Conservation (phyloP, 2,113 vertebrate genomes). For the Ivindomyrus marchei region DNA sequence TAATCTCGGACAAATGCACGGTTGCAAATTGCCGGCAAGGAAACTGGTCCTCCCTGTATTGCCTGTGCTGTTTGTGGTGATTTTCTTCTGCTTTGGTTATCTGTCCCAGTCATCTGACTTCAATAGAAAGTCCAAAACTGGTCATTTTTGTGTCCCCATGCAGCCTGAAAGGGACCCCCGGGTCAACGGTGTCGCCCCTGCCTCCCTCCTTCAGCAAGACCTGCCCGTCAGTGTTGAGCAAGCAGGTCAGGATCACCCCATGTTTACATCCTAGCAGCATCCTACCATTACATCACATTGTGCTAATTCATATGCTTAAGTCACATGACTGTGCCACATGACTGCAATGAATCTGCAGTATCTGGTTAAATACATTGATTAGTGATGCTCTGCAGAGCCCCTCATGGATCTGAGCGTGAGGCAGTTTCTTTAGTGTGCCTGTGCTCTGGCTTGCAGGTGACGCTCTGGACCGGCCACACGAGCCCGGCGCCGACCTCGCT, state of each 20-base stretch:
- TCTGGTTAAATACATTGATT: not conserved
- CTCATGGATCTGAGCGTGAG: not conserved
- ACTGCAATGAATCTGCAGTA: not conserved
- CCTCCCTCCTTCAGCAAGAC: slow-evolving; percentile 62
- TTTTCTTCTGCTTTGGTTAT: not conserved
- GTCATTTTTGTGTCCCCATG: not conserved
- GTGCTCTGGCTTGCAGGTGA: slow-evolving; percentile 61
- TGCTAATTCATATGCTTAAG: not conserved
- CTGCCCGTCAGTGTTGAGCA: slow-evolving; percentile 63
- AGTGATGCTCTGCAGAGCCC: not conserved
- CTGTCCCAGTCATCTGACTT: not conserved
- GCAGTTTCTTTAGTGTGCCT: not conserved
- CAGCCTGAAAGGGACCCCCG: slow-evolving; percentile 80
- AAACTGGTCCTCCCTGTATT: not conserved
- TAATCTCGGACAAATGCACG: not conserved
- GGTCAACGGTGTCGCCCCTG: slow-evolving; percentile 77
- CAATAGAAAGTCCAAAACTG: not conserved
- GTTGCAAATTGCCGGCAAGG: not conserved
- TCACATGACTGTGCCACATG: not conserved
- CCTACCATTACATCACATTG: too few relatives aligned
- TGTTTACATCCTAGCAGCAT: not conserved
- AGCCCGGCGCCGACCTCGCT: slow-evolving; percentile 81
- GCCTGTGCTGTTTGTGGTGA: not conserved
- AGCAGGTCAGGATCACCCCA: slow-evolving; percentile 62
- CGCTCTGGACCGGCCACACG: slow-evolving; percentile 69